Evolutionary conservation across 2,797 vertebrate genomes (phyloP).

Genomic region (Brotogeris chrysoptera): DNA sequence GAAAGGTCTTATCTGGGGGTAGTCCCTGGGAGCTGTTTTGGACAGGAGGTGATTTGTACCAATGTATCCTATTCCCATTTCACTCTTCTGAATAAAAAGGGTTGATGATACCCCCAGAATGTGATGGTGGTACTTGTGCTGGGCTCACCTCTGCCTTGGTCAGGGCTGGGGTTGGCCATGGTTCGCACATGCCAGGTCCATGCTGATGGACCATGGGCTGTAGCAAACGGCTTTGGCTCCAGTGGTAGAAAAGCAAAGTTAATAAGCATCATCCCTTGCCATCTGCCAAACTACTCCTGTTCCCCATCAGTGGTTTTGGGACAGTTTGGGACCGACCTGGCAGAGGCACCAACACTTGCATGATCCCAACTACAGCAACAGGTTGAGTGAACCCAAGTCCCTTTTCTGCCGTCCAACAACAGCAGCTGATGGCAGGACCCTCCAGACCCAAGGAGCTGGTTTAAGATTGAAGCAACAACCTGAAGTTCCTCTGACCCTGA

Average conservation of each 20-base stretch:
- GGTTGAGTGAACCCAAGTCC: background rate
- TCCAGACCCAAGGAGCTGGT: background rate
- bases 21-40: background rate
- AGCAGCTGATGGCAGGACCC: background rate
- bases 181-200: rapidly evolving
- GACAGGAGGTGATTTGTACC: background rate
- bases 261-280: background rate
- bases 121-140: background rate
- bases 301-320: background rate
- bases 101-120: background rate
- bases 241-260: background rate
- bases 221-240: background rate
- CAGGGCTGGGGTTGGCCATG: background rate
- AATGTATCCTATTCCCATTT: background rate
- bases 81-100: background rate
- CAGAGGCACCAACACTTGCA: background rate
- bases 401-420: background rate
- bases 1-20: background rate
- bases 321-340: background rate
- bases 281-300: background rate
- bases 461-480: background rate
- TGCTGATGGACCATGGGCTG: background rate
- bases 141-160: background rate
- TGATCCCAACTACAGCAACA: background rate
- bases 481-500: background rate